Conservation (phyloP, 1,140 invertebrate species). For the Drosophila jambulina region DNA sequence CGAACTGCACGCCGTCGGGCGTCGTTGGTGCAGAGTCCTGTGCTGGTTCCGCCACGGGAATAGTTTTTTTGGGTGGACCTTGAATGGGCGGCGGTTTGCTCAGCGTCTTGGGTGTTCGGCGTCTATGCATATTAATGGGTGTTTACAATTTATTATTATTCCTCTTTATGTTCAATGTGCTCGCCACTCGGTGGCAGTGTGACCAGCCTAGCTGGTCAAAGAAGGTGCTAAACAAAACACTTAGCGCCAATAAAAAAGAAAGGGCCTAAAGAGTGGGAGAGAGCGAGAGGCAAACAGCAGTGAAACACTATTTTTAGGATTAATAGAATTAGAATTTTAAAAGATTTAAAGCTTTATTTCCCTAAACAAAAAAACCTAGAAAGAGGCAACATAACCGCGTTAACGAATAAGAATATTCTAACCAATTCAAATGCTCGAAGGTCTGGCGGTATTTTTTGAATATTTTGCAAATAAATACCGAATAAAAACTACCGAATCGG, state of each 20-base stretch:
- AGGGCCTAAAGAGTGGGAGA: background rate
- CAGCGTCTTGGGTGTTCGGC: conserved; percentile 56
- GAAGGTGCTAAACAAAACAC: too few species aligned
- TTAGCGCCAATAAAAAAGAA: background rate
- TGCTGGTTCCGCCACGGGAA: conserved; percentile 3
- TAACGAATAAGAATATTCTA: background rate
- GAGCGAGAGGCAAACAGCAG: too few species aligned
- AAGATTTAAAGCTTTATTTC: too few species aligned
- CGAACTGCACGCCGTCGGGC: conserved; percentile 87
- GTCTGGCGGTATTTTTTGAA: background rate
- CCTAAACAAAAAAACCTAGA: too few species aligned
- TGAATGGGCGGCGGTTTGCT: conserved; percentile 69
- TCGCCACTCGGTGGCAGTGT: conserved; percentile 2
- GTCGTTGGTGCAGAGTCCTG: background rate
- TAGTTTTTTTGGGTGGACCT: conserved; percentile 33
- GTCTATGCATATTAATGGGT: conserved; percentile 54
- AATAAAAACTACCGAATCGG: background rate
- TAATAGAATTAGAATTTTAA: too few species aligned
- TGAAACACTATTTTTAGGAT: too few species aligned
- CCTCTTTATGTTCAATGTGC: conserved; percentile 18
- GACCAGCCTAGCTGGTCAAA: background rate
- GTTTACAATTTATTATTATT: conserved; percentile 8
- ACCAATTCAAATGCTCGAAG: background rate
- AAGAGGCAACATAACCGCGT: too few species aligned
- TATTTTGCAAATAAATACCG: background rate